A percentile compares a stretch with the other conserved stretches of the same genome.
Conservation (phyloP, 1,140 invertebrate genomes). For the Plutomurus gul region DNA sequence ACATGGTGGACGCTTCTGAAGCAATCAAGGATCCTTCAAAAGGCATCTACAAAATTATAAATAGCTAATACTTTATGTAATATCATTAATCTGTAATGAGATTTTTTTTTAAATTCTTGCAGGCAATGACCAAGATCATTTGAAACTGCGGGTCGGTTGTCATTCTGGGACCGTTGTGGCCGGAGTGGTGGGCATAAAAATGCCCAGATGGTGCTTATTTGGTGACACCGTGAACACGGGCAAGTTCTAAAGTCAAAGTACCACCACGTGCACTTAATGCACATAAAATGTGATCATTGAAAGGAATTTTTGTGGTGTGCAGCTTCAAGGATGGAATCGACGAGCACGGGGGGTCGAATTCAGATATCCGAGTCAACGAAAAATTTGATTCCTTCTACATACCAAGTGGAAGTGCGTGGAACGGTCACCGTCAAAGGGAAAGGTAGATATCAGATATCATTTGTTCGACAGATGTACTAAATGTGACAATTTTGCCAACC, state of each 20-base stretch:
- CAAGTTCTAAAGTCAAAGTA: constrained; percentile 15
- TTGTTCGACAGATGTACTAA: background rate
- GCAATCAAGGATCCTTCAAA: constrained; percentile 89
- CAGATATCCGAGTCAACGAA: constrained; percentile 89
- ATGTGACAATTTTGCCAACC: constrained; percentile 34
- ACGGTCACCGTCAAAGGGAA: constrained; percentile 85
- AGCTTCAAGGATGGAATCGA: constrained; percentile 89
- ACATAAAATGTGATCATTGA: background rate
- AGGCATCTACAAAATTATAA: constrained; percentile 60
- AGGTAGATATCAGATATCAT: constrained; percentile 65
- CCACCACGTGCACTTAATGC: background rate
- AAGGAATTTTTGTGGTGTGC: background rate
- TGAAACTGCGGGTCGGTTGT: constrained; percentile 86
- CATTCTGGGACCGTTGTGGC: constrained; percentile 90
- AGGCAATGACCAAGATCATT: constrained; percentile 60
- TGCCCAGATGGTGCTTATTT: constrained; percentile 93
- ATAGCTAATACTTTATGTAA: background rate
- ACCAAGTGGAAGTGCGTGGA: constrained; percentile 68
- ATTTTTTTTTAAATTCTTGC: background rate
- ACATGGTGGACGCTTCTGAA: constrained; percentile 92
- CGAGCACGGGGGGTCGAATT: constrained; percentile 88
- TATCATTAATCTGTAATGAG: background rate
- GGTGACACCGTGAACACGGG: constrained; percentile 88
- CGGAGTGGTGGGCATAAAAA: constrained; percentile 92
- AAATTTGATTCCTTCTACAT: constrained; percentile 73